Conservation (phyloP, 1,140 invertebrate species). For the Sitophilus oryzae region DNA sequence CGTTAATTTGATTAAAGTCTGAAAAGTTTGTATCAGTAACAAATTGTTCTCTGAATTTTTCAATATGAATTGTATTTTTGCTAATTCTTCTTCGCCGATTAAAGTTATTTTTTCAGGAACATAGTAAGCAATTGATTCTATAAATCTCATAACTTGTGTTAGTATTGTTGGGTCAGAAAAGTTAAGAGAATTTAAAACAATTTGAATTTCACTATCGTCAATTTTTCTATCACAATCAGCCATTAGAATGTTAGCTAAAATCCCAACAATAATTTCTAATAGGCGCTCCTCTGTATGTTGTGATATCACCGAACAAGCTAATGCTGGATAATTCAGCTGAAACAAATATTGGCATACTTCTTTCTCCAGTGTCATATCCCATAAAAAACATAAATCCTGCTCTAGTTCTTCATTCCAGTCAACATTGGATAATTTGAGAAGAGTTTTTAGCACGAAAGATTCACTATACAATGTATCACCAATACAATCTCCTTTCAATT, state of each 20-base stretch:
- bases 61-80: constrained; percentile 57
- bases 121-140: constrained; percentile 47
- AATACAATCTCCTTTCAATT: constrained; percentile 63
- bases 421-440: constrained; percentile 52
- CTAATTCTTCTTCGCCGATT: constrained; percentile 47
- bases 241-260: constrained; percentile 66
- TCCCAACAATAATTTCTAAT: constrained; percentile 66
- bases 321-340: constrained; percentile 56
- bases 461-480: constrained; percentile 70
- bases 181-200: constrained; percentile 52
- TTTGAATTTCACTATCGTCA: constrained; percentile 28
- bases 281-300: constrained; percentile 51
- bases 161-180: constrained; percentile 58
- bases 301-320: constrained; percentile 48
- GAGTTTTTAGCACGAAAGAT: constrained; percentile 62
- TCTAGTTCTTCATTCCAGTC: constrained; percentile 52
- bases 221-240: constrained; percentile 42
- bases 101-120: constrained; percentile 43
- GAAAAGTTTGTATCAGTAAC: constrained; percentile 48
- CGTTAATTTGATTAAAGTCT: constrained; percentile 33
- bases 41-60: constrained; percentile 61
- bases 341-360: constrained; percentile 64
- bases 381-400: constrained; percentile 64
- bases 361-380: constrained; percentile 71
- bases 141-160: constrained; percentile 60